These are phyloP conservation scores for Pelmatolapia mariae DNA, from an alignment of 2,113 vertebrate genomes.

Conservation along the genomic window DNA sequence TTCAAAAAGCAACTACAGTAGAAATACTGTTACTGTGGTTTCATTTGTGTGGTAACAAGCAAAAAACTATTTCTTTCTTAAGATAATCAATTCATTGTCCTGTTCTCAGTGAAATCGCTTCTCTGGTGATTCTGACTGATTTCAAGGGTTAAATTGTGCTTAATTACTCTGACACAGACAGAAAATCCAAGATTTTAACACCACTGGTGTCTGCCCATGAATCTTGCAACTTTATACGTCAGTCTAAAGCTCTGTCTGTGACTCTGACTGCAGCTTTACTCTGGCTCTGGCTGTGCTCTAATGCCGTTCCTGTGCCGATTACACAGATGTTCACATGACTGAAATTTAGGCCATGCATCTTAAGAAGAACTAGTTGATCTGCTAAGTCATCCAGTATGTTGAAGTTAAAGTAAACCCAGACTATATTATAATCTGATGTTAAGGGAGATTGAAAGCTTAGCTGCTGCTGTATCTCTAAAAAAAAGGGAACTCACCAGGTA, in stretches of 20 bases:
- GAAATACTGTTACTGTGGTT: background rate
- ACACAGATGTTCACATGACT: slow-evolving; percentile 47
- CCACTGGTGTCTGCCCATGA: background rate
- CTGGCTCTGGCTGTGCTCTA: background rate
- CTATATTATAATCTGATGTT: slow-evolving; percentile 6
- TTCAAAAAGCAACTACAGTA: background rate
- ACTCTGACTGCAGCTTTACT: background rate
- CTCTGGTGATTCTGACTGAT: background rate
- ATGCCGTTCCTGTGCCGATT: slow-evolving; percentile 25
- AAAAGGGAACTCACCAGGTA: slow-evolving; percentile 52
- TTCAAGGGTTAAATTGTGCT: background rate
- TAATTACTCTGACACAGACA: background rate
- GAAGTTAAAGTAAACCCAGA: background rate
- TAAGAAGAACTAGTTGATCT: slow-evolving; percentile 43
- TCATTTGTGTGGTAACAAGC: background rate
- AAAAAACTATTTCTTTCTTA: background rate
- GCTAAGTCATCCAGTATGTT: background rate
- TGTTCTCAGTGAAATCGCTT: background rate
- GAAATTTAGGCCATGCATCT: slow-evolving; percentile 63
- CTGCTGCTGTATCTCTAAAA: background rate
- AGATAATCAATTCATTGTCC: background rate
- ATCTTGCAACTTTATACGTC: background rate
- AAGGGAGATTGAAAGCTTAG: background rate
- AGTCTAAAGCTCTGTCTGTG: background rate
- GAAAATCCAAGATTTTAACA: background rate